phyloP scores from a whole-genome alignment of 2,797 vertebrate species.

The Dermochelys coriacea region DNA sequence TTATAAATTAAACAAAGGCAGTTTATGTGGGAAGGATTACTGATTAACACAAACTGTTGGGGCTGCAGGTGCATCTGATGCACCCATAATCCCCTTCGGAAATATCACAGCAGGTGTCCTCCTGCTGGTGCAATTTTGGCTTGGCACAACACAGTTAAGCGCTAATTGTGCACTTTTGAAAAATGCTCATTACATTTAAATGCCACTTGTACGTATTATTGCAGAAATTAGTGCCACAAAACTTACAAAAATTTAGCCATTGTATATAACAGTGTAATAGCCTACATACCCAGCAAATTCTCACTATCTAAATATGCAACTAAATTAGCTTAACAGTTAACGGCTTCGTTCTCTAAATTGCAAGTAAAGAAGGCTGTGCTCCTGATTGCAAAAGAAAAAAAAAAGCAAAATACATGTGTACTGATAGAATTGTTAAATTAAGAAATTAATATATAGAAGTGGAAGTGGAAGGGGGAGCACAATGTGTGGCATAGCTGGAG shows the following conservation, averaged over 20 bases:
- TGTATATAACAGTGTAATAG: neutral
- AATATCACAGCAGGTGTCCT: neutral
- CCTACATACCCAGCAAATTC: neutral
- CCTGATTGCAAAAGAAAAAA: neutral
- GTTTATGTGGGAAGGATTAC: neutral
- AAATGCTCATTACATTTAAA: conserved; percentile 5
- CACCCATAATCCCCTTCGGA: neutral
- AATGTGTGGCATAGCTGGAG: no score
- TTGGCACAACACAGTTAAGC: neutral
- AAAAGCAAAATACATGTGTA: neutral
- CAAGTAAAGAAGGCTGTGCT: neutral
- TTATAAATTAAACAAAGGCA: neutral
- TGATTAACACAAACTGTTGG: neutral
- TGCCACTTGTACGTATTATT: neutral
- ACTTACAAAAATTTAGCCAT: neutral
- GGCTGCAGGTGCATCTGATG: neutral
- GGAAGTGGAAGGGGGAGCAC: no score
- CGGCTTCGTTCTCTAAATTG: neutral
- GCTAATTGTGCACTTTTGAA: neutral
- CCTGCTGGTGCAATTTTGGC: neutral
- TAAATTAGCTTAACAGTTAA: neutral
- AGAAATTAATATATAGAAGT: no score
- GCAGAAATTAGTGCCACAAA: neutral
- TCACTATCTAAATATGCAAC: neutral
- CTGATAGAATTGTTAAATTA: neutral